Base-by-base conservation (phyloP, 2,113 vertebrate species). In the Vimba vimba region DNA sequence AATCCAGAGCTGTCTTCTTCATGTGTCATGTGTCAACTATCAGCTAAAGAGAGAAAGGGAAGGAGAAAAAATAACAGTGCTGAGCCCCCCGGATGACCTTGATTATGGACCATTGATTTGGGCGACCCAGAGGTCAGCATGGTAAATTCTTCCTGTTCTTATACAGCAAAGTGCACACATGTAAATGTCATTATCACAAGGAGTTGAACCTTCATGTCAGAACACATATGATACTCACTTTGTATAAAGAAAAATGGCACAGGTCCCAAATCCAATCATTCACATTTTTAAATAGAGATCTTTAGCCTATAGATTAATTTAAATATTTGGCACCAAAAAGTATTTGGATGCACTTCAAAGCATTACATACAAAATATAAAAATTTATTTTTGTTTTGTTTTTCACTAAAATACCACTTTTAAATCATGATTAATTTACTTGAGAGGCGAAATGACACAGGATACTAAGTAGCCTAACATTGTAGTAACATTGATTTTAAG, bases 51-150 rank as follows among this genome's bases (percentile, higher is more conserved):
- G 91, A 89, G 86, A 47, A 7, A 33, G 57, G 21, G 25, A 75
- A 36, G 19, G 57, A 66, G 83, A 55, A 60, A 43, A 27, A 50
- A 27, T 23, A 74, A 85, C 71, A 85, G 71, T 1, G 33, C 68
- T 30, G 82, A 43, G 39, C n/a, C 82, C 71, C n/a, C n/a, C 39
- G n/a, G n/a, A 27, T 80, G 79, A 80, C 79, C 57, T 66, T 80
- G 59, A 80, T 80, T 80, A 80, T 80, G 59, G 79, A 64, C 79
- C 79, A 45, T 47, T 80, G 59, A 80, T 80, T 80, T 64, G 15
- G 39, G 39, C 30, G 25, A 80, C 59, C 79, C 36, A 27, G 39
- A 47, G 79, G 79, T 80, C 79, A 66, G 9, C 59, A 66, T 47
- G 79, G 79, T 45, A 47, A 80, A 47, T 80, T 27, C 59, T 80